Evolutionary conservation across 2,888 invertebrate genomes (phyloP).

Genomic region (Hecatera dysodea): DNA sequence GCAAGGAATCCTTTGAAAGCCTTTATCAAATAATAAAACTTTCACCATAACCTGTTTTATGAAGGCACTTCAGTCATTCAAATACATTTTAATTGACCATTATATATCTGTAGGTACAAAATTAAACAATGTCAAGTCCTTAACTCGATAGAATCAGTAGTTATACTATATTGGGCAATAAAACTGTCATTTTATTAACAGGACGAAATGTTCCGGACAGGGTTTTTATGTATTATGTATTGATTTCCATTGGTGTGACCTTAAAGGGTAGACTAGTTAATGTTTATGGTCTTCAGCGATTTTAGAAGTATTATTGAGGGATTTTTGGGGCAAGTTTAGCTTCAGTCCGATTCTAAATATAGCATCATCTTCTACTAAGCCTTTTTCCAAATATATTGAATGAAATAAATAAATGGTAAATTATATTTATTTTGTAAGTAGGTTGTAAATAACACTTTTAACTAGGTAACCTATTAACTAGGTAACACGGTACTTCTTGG

Average conservation of each 20-base stretch:
- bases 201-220: slow-evolving; percentile 43
- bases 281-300: slow-evolving; percentile 17
- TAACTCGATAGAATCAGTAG: slow-evolving; percentile 44
- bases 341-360: not conserved
- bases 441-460: no score
- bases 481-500: no score
- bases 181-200: slow-evolving; percentile 64
- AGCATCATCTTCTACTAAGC: no score
- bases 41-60: not conserved
- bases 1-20: not conserved
- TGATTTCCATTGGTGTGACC: slow-evolving; percentile 52
- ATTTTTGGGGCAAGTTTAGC: not conserved
- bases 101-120: not conserved
- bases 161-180: slow-evolving; percentile 57
- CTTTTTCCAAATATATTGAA: no score
- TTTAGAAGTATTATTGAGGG: not conserved
- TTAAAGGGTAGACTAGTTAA: slow-evolving; percentile 34
- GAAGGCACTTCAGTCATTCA: not conserved
- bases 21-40: slow-evolving; percentile 1
- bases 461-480: no score
- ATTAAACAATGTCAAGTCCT: slow-evolving; percentile 10
- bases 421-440: no score
- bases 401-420: no score
- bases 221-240: slow-evolving; percentile 63
- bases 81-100: slow-evolving; percentile 23